Evolutionary conservation across 2,888 invertebrate species (phyloP), one percentile per base, ranked within the genome.

Genomic region (Perdita meconis): DNA sequence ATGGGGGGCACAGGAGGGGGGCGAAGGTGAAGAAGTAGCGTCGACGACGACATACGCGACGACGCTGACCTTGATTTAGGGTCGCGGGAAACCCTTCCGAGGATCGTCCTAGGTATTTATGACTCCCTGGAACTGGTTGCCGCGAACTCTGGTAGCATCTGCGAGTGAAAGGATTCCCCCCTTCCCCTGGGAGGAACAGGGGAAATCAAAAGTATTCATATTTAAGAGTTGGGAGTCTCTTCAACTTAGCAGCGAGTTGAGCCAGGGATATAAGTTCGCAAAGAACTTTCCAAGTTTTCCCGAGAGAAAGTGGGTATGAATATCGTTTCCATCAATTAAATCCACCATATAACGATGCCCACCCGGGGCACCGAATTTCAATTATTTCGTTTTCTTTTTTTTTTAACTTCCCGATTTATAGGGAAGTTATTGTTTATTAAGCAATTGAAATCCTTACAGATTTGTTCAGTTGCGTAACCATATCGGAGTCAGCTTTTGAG

Each of bases 11-110:
- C n/a, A n/a, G 13, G 34, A 57, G 78, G 63, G 60, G 36, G 38
- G 77, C 22, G 60, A 63, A 66, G 56, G 69, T 53, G 66, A 78
- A 68, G 82, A 74, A 76, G 71, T 34, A 80, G 65, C 56, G 63
- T 59, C 79, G 76, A 77, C 71, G 78, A 72, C 72, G 71, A 68
- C 76, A 57, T 30, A 56, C 71, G 71, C 81, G 82, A 85, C 87
- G 82, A 51, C 60, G 78, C 66, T 86, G 85, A 86, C 89, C 90
- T 89, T 90, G 90, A 90, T 90, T 90, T 90, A 90, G 85, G 83
- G 82, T 86, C 86, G 87, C 59, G 22, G 53, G 72, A 82, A 85
- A 82, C 87, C 87, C 84, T 86, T 85, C 82, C 67, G 42, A 66
- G 74, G 69, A 68, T 69, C 73, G 68, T 56, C 47, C 69, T 57